Evolutionary conservation across 2,113 vertebrate species (phyloP).

Genomic region (Dasyprocta punctata): DNA sequence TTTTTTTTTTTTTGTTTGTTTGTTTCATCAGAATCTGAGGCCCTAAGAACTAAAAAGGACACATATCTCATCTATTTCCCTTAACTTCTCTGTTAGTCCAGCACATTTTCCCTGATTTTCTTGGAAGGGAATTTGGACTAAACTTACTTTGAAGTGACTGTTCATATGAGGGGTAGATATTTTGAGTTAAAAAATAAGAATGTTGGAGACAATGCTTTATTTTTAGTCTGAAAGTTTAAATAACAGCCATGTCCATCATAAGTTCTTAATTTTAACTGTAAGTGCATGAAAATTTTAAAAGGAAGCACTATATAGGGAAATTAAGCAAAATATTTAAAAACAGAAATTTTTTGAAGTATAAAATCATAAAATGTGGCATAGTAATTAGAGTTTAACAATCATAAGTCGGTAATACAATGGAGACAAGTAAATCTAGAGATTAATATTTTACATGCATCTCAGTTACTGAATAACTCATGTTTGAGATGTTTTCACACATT

Average conservation of each 20-base stretch:
- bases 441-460: background rate
- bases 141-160: background rate
- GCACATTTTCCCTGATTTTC: background rate
- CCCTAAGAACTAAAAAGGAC: background rate
- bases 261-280: background rate
- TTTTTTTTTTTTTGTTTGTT: background rate
- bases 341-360: background rate
- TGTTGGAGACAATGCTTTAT: background rate
- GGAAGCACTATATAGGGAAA: background rate
- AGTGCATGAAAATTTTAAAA: background rate
- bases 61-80: background rate
- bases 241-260: background rate
- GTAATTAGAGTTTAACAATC: background rate
- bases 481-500: background rate
- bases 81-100: background rate
- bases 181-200: background rate
- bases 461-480: background rate
- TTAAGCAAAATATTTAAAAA: constrained; percentile 22
- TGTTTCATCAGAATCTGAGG: background rate
- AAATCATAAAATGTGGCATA: background rate
- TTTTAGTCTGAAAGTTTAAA: background rate
- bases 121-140: constrained; percentile 17
- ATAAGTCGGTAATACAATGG: background rate
- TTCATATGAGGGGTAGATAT: background rate
- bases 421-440: background rate